These are phyloP conservation scores for Lytechinus variegatus DNA, from an alignment of 35 echinoderm and acorn worm species.

Conservation along the genomic window DNA sequence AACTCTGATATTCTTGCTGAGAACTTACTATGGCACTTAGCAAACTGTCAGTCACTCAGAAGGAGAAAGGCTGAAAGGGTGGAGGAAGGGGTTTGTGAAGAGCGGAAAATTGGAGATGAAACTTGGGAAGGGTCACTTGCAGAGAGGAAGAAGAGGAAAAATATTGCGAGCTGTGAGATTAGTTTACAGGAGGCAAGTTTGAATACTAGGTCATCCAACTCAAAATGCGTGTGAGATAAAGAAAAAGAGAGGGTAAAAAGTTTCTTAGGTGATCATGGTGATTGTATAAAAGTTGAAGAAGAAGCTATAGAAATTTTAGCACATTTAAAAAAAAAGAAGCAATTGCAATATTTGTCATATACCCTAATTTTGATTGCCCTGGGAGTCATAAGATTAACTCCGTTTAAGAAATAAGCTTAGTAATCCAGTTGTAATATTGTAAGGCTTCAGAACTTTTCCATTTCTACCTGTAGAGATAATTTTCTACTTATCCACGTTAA, in stretches of 20 bases:
- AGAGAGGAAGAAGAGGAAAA: conserved; percentile 2
- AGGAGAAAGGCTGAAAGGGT: not conserved
- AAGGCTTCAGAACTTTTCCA: not conserved
- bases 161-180: not conserved
- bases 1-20: not conserved
- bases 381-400: not conserved
- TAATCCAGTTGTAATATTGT: not conserved
- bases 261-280: not conserved
- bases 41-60: not conserved
- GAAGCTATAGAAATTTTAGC: not conserved
- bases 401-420: not conserved
- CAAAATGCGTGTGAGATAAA: not conserved
- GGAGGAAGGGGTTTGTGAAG: not conserved
- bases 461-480: not conserved
- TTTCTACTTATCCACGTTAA: not conserved
- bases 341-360: not conserved
- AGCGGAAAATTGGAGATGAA: not conserved
- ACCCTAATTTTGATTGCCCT: not conserved
- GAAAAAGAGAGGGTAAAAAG: not conserved
- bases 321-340: not conserved
- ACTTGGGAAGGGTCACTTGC: not conserved
- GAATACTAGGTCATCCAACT: conserved; percentile 11
- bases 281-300: not conserved
- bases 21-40: not conserved
- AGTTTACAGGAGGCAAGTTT: not conserved